These are phyloP conservation scores for Calephelis perditalis DNA, from an alignment of 2,888 invertebrate genomes.

Conservation along the genomic window DNA sequence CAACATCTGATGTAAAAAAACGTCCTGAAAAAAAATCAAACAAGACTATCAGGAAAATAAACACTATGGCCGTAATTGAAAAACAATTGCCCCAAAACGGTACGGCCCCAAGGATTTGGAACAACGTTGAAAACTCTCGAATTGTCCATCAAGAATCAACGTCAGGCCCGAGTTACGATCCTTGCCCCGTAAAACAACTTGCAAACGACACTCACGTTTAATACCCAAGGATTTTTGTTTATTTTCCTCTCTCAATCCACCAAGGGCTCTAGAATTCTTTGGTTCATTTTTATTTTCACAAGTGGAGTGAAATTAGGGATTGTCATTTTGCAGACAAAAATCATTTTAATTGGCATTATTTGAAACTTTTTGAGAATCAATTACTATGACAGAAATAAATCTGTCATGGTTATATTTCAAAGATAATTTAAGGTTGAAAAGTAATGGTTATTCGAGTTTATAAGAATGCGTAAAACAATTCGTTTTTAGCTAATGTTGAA, in stretches of 20 bases:
- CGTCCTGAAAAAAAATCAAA: neutral
- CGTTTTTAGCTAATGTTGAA: too few species aligned
- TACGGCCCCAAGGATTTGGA: conserved; percentile 33
- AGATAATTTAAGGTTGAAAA: too few species aligned
- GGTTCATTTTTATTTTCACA: conserved; percentile 24
- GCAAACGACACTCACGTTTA: conserved; percentile 60
- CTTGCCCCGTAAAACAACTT: conserved; percentile 63
- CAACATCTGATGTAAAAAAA: neutral
- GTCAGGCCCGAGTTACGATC: conserved; percentile 62
- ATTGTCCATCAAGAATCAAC: conserved; percentile 66
- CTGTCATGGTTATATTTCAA: too few species aligned
- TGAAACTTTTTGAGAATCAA: too few species aligned
- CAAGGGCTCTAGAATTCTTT: conserved; percentile 23
- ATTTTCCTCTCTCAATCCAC: conserved; percentile 36
- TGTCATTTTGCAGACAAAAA: too few species aligned
- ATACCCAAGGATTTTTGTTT: conserved; percentile 60
- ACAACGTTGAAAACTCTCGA: conserved; percentile 59
- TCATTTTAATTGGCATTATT: neutral
- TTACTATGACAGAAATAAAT: too few species aligned
- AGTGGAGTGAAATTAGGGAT: neutral
- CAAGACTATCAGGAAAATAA: conserved; percentile 14
- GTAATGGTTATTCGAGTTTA: too few species aligned
- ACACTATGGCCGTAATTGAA: conserved; percentile 20
- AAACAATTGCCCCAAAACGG: conserved; percentile 8
- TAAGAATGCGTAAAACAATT: too few species aligned